phyloP scores from a whole-genome alignment of 2,797 vertebrate genomes.

The Hemitrygon akajei region DNA sequence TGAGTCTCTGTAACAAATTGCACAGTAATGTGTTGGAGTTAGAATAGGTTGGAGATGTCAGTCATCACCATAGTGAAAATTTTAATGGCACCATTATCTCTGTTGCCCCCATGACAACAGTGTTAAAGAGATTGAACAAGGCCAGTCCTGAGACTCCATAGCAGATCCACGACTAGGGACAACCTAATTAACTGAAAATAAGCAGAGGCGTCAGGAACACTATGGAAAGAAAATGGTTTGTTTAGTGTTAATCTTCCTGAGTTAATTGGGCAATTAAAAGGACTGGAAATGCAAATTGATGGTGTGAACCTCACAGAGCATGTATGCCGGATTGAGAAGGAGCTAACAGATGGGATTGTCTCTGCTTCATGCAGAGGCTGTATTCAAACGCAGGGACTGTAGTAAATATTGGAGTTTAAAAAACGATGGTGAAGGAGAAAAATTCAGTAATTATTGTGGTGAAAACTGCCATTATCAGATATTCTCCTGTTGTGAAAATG shows the following conservation, averaged over 20 bases:
- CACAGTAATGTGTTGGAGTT: background rate
- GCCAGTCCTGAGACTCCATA: background rate
- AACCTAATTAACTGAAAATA: background rate
- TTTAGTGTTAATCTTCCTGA: constrained; percentile 32
- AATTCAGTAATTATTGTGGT: too few species aligned
- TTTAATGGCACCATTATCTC: background rate
- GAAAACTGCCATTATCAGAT: background rate
- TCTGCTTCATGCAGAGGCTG: background rate
- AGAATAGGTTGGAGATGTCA: background rate
- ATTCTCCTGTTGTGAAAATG: background rate
- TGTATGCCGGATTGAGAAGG: background rate
- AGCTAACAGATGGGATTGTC: constrained; percentile 3
- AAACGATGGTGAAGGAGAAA: too few species aligned
- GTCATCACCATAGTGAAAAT: background rate
- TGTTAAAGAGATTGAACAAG: background rate
- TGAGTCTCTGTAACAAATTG: background rate
- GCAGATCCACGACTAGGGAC: background rate
- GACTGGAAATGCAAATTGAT: background rate
- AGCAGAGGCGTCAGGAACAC: background rate
- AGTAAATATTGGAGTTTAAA: background rate
- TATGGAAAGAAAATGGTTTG: constrained; percentile 31
- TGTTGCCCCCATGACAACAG: background rate
- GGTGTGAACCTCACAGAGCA: background rate
- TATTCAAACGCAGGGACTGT: background rate
- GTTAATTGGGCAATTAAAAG: constrained; percentile 26